phyloP scores from a whole-genome alignment of 2,113 vertebrate species.

The Rhipidura dahli region DNA sequence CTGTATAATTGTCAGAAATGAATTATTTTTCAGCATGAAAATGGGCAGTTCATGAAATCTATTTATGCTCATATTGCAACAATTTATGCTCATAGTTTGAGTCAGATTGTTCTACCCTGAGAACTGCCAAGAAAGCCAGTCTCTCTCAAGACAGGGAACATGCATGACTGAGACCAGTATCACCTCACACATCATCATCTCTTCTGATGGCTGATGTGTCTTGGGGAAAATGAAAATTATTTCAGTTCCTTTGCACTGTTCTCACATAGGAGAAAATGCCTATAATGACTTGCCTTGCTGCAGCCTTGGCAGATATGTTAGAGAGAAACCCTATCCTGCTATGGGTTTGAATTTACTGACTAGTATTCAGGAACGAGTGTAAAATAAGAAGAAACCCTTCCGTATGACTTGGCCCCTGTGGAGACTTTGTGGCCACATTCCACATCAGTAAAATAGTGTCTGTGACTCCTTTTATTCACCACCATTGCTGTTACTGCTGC shows the following conservation, averaged over 20 bases:
- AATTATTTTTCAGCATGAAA: background rate
- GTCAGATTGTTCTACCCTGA: background rate
- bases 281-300: background rate
- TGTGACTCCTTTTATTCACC: background rate
- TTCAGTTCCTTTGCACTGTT: background rate
- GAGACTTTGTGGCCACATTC: fast-evolving
- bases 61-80: background rate
- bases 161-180: background rate
- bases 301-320: background rate
- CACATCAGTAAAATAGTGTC: background rate
- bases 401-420: background rate
- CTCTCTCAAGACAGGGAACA: background rate
- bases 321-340: background rate
- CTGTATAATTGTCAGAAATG: background rate
- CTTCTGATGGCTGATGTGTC: background rate
- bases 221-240: background rate
- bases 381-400: background rate
- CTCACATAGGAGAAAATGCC: background rate
- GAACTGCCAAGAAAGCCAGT: background rate
- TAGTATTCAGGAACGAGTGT: background rate
- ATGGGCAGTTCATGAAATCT: background rate
- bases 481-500: background rate
- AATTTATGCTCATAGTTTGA: background rate
- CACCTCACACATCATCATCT: background rate
- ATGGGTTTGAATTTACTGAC: background rate